Base-by-base conservation (phyloP, 2,113 vertebrate genomes). In the Melanerpes formicivorus region DNA sequence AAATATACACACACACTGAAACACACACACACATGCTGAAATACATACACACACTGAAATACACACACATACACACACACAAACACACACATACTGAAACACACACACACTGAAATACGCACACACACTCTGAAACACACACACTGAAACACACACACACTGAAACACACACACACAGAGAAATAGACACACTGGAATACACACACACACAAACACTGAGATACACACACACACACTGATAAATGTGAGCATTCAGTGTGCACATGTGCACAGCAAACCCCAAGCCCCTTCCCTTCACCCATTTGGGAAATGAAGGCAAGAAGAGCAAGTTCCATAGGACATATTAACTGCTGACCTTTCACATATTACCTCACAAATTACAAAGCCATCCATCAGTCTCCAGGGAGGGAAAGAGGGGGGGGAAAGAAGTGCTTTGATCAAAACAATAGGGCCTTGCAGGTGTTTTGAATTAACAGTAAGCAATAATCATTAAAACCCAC, bases 321-420 rank as follows among this genome's bases (percentile, higher is more conserved):
- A 93, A 89, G 94, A 96, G 87, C 94, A 97, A 97, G 95, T 97
- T 97, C 94, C 95, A 93, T 26, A 96, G 93, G 97, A 97, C 95
- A 78, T 97, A 98, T 98, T 98, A 97, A 97, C 96, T 97, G 94
- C 46, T 97, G 97, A 98, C 97, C 97, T 98, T 98, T 97, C 97
- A 96, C 97, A 95, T 97, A 97, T 97, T 98, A 97, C 95, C 97
- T 96, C 95, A 48, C 82, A 97, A 98, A 98, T 97, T 97, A 96
- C 96, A 96, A 97, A 97, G 87, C 93, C 90, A 96, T 96, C 95
- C 95, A 95, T 97, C 97, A 97, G 93, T 96, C 96, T 90, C 73
- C 5, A 77, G 80, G 34, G 25, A 63, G 40, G 40, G 40, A 40
- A 40, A 40, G 40, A 11, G 40, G 40, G 40, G 40, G 40, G 40